A percentile compares a stretch with the other conserved stretches of the same genome.
Conservation (phyloP, 2,797 vertebrate species). For the Neomorphus geoffroyi region DNA sequence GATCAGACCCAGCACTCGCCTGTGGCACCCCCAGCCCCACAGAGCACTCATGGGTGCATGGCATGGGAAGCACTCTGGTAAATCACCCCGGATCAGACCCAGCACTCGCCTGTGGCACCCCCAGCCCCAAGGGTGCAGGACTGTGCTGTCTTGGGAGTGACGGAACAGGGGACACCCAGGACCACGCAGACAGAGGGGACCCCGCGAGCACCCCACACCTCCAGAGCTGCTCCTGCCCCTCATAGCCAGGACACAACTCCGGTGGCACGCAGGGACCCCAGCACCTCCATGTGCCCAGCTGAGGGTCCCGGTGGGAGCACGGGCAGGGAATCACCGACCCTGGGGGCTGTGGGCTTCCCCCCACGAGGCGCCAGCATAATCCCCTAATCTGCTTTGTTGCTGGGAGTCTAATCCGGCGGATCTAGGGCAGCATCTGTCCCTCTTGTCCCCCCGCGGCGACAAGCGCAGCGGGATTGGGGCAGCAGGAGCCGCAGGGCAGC, state of each 20-base stretch:
- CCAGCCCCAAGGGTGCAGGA: fast-evolving
- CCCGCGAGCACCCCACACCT: fast-evolving
- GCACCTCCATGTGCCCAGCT: not conserved
- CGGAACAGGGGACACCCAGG: not conserved
- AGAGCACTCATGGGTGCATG: too few relatives aligned
- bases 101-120: too few relatives aligned
- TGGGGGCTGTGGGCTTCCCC: constrained; percentile 27
- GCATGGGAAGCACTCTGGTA: too few relatives aligned
- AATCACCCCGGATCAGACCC: too few relatives aligned
- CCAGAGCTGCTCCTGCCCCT: not conserved
- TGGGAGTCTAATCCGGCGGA: constrained; percentile 74
- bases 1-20: fast-evolving
- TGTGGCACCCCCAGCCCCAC: fast-evolving
- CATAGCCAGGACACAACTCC: not conserved
- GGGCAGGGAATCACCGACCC: not conserved
- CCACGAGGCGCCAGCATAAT: constrained; percentile 50
- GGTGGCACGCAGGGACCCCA: fast-evolving
- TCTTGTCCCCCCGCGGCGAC: not conserved
- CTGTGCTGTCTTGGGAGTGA: fast-evolving
- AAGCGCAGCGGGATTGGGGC: constrained; percentile 35
- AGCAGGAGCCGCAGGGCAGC: not conserved
- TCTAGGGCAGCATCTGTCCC: constrained; percentile 78
- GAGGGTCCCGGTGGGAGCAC: fast-evolving
- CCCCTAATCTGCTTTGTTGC: constrained; percentile 77
- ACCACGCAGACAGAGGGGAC: not conserved